Evolutionary conservation across 2,113 vertebrate species (phyloP), one percentile per base, ranked within the genome.

Genomic region (Gopherus evgoodei): DNA sequence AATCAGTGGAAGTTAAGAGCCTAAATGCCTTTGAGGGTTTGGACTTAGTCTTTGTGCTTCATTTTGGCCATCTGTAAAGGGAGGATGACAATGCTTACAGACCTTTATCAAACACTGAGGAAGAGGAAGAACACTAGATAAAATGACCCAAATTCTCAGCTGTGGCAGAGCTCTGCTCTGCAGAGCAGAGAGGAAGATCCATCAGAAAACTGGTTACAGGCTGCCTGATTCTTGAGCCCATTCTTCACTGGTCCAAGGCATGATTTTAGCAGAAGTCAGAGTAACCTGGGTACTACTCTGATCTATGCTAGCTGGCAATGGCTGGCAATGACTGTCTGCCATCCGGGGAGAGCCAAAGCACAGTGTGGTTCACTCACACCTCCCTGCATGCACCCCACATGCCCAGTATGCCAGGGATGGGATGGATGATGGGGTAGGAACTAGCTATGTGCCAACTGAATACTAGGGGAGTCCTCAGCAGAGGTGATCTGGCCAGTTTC

Each of bases 141-240:
- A 22, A 72, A 31, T 91, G 78, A 91, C 78, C 29, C 19, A n/a
- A 81, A 88, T 93, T 90, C 94, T 84, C 81, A 86, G 72, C 87
- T 88, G 52, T 89, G 38, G 65, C n/a, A 54, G 65, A 86, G 65
- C 16, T 44, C 17, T 44, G 49, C 35, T 92, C 84, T 89, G 81
- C 81, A 94, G 78, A 31, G 56, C 52, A 80, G 72, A 50, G 72
- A 50, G 13, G 82, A 87, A 13, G 17, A 12, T 59, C 27, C 27
- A 59, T 59, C 11, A 88, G 88, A 35, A 19, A 95, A 87, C 11
- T 44, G 35, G n/a, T 44, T 93, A 49, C 75, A 79, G 52, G 0
- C 10, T 80, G 1, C 35, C 24, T 56, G 44, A 79, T 81, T 76
- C 21, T 76, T 49, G 56, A 29, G 10, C 3, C n/a, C 53, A 2